Evolutionary conservation across 2,888 invertebrate species (phyloP).

Genomic region (Timema podura): DNA sequence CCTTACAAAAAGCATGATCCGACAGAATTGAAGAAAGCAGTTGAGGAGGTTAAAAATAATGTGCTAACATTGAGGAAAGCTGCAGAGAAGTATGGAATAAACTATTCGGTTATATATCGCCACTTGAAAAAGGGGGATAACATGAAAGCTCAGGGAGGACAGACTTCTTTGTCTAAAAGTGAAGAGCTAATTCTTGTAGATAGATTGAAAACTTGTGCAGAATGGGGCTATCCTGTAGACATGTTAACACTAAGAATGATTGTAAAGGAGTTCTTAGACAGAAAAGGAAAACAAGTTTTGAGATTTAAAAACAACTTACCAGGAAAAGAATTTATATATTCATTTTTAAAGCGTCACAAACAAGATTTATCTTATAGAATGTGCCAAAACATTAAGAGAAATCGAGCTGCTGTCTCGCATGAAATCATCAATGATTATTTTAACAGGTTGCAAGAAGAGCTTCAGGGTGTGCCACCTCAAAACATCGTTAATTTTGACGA

Average conservation of each 20-base stretch:
- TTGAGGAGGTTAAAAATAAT: neutral
- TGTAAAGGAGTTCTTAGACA: conserved; percentile 4
- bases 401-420: too few species aligned
- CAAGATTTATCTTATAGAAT: too few species aligned
- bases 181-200: conserved; percentile 4
- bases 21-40: neutral
- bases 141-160: conserved; percentile 12
- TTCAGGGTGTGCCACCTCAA: neutral
- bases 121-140: neutral
- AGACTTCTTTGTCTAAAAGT: neutral
- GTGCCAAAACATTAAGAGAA: too few species aligned
- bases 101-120: conserved; percentile 5
- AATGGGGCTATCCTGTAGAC: conserved; percentile 11
- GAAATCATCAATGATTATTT: too few species aligned
- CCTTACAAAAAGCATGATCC: neutral
- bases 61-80: neutral
- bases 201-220: conserved; percentile 4
- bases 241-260: conserved; percentile 9
- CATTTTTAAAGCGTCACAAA: too few species aligned
- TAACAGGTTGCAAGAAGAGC: conserved; percentile 3
- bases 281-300: conserved; percentile 2
- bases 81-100: conserved; percentile 3
- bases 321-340: conserved; percentile 3
- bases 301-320: conserved; percentile 13
- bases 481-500: conserved; percentile 18